Evolutionary conservation across 1,140 invertebrate species (phyloP).

Genomic region (Heliconius himera): DNA sequence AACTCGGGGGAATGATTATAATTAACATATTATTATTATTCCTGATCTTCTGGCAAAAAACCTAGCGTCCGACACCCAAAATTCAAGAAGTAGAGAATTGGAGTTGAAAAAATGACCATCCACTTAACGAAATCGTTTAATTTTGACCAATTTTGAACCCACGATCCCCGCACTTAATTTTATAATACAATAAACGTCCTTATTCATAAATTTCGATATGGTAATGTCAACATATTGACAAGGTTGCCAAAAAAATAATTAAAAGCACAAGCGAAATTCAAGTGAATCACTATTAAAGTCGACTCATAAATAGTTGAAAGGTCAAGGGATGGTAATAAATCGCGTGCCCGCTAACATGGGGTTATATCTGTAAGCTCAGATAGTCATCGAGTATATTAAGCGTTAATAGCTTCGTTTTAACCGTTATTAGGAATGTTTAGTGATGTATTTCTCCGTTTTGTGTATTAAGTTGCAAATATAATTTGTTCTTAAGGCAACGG

Average conservation of each 20-base stretch:
- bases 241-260: conserved; percentile 4
- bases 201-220: background rate
- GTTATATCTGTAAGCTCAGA: background rate
- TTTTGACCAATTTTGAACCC: background rate
- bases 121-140: background rate
- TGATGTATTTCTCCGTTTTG: background rate
- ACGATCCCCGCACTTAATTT: background rate
- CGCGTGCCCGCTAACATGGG: conserved; percentile 1
- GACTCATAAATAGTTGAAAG: conserved; percentile 11
- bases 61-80: too few relatives aligned
- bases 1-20: too few relatives aligned
- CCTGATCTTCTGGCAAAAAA: too few relatives aligned
- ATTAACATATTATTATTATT: too few relatives aligned
- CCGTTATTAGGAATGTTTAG: background rate
- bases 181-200: conserved; percentile 4
- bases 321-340: conserved; percentile 14
- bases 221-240: conserved; percentile 8
- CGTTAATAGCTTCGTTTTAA: background rate
- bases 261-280: background rate
- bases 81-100: too few relatives aligned
- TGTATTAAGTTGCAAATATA: too few relatives aligned
- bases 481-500: too few relatives aligned
- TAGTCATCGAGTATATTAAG: conserved; percentile 4
- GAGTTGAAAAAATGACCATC: too few relatives aligned
- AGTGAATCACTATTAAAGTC: conserved; percentile 7